Base-by-base conservation (phyloP, 2,888 invertebrate species). In the Phymatocera aterrima region DNA sequence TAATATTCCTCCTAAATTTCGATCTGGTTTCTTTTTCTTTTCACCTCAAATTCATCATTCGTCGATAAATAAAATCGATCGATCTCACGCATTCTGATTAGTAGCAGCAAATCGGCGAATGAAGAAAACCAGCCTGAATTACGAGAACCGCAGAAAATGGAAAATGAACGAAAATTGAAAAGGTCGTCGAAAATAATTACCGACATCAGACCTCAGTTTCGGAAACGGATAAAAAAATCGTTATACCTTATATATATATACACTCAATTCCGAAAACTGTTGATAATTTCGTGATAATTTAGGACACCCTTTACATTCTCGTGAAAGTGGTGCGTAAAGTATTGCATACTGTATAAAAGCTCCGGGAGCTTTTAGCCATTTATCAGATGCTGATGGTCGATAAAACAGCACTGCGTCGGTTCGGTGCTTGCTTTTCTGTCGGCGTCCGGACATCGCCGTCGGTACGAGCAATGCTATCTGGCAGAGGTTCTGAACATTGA, bases 381-480 rank as follows among this genome's bases (percentile, higher is more conserved):
- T 64, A 10, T 8, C 0, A 34, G 64, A 31, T 21, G 46, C 15
- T 43, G 24, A 28, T 72, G 31, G 70, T 72, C 70, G 70, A 72
- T 72, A 72, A 72, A 72, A 51, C 70, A 72, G 78, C 57, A 79
- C 51, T 37, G 83, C 68, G 84, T 83, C 84, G 84, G 83, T 84
- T 68, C 79, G 3, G 31, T 18, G 34, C 51, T 68, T 18, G 15
- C 37, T 37, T 54, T 64, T 34, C 46, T 21, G 46, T 18, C 54
- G 46, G 72, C 54, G 24, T 72, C 72, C n/a, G 10, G 31, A 72
- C 68, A 40, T 57, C 57, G 8, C 77, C 65, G 78, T 68, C 68
- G 28, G 64, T 78, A 79, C 79, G 79, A 81, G 79, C 81, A 82
- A 80, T 82, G 83, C 84, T 83, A 81, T 83, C 85, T 82, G 78